Base-by-base conservation (phyloP, 2,888 invertebrate species). In the Galeruca laticollis region DNA sequence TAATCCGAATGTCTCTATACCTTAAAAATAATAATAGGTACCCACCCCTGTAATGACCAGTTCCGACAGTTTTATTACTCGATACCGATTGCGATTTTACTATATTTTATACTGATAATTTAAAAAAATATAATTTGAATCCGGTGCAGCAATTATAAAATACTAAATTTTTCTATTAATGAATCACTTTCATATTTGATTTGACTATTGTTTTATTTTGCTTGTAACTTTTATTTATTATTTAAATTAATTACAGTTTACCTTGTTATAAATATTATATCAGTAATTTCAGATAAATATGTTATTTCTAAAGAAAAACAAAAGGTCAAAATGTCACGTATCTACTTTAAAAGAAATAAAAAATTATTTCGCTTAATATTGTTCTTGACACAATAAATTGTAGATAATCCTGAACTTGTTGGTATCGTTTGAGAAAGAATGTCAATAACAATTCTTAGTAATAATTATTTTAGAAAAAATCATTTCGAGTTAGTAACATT, bases 371-470 rank as follows among this genome's bases (percentile, higher is more conserved):
- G 43, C 40, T 40, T 10, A 43, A 63, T 26, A 43, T 54, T 54
- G 68, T 54, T 47, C 68, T 68, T 68, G 68, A 68, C 68, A 68
- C 49, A 61, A 51, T 60, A 60, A 61, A 33, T 62, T 33, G 18
- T 20, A 20, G 57, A 61, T 62, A 62, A 49, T 60, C 54, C 10
- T 64, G 64, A 64, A 64, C 26, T 40, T 63, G 26, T 18, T 61
- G 61, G 49, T 61, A 61, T 49, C 61, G 11, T 20, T 49, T 18
- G 18, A 49, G 15, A 47, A 47, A 47, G 5, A 47, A 15, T 18
- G 18, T 18, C 2, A 15, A 47, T 47, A 47, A 47, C 47, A 47
- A 47, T 47, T 47, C 47, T 47, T 47, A 47, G 47, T 15, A 47
- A 47, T 47, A 47, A 47, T 2, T 47, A 18, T 47, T 47, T 15